Evolutionary conservation across 2,113 vertebrate species (phyloP), one percentile per base, ranked within the genome.

Genomic region (Calonectris borealis): DNA sequence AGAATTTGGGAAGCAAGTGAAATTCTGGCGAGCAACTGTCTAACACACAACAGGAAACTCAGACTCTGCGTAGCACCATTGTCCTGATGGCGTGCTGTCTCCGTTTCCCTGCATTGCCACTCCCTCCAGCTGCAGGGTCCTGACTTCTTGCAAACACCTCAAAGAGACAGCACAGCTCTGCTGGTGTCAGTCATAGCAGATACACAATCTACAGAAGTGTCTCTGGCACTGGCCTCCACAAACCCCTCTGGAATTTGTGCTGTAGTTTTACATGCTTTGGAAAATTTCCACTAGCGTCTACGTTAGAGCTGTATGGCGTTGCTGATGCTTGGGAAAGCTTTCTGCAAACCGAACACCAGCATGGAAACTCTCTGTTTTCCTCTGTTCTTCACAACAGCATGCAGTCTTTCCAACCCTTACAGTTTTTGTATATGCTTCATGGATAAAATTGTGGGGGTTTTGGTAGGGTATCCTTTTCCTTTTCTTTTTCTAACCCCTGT

Each of bases 401-500:
- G 13, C 3, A 32, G 44, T 46, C 57, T 84, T 94, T 64, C 18
- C 51, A 88, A 13, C 11, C 17, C 17, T 58, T 70, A 32, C 0
- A 2, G 4, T 40, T 91, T 79, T 72, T 80, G 5, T 51, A 25
- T 21, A 21, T 54, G n/a, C 32, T 60, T 87, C 32, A 60, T 3
- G 6, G 62, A 65, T 70, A 58, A 32, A 83, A 84, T 40, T 0
- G 0, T 14, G 11, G 15, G 13, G 4, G 9, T 2, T 36, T 78
- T 87, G 29, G 20, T 48, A 8, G 13, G 5, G 2, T 64, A 71
- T 85, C 18, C 13, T 73, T 84, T 79, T 71, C 17, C 38, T 87
- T 83, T 77, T 32, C 10, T 66, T 79, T 91, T 77, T 62, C 38
- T 77, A 69, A 46, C 2, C 9, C 5, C 4, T 26, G 11, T 42